Base-by-base conservation (phyloP, 2,888 invertebrate genomes). In the Adineta ricciae region DNA sequence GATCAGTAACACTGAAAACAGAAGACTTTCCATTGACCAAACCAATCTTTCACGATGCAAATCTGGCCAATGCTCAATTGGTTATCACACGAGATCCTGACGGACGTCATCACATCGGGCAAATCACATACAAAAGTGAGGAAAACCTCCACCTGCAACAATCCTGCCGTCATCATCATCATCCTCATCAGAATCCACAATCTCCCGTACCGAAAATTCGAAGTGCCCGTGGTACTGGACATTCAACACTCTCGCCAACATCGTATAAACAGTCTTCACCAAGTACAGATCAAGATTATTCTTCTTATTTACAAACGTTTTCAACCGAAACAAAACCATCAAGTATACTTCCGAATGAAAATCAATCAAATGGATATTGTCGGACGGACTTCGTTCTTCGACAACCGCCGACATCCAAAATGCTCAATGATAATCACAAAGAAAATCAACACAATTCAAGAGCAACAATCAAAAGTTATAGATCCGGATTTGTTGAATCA, bases 61-160 rank as follows among this genome's bases (percentile, higher is more conserved):
- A 85, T 56, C 78, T 85, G 46, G 52, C 78, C 11, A 73, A 85
- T 52, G 85, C 85, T 49, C 46, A 85, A 72, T 27, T 85, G 11
- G 32, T 85, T 7, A 49, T 85, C 8, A 82, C 83, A 24, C 56
- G 85, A 38, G 84, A 85, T 36, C 54, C 83, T 54, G 50, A 84
- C 27, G 85, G 85, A n/a, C 83, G 83, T 32, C 84, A 85, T 50
- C 72, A 73, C 41, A 83, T 85, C 16, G 85, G 84, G 7, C 73
- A 85, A 54, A 85, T 85, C 24, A 41, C 41, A 21, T 78, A 78
- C n/a, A 78, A 78, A 78, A 21, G 21, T 78, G 78, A 78, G 41
- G 78, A 78, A 9, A 3, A 78, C 14, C 24, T 78, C 24, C 3
- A n/a, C n/a, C 21, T n/a, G n/a, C 41, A 41, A 41, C 78, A 41